Base-by-base conservation (phyloP, 2,113 vertebrate genomes). In the Globicephala melas region DNA sequence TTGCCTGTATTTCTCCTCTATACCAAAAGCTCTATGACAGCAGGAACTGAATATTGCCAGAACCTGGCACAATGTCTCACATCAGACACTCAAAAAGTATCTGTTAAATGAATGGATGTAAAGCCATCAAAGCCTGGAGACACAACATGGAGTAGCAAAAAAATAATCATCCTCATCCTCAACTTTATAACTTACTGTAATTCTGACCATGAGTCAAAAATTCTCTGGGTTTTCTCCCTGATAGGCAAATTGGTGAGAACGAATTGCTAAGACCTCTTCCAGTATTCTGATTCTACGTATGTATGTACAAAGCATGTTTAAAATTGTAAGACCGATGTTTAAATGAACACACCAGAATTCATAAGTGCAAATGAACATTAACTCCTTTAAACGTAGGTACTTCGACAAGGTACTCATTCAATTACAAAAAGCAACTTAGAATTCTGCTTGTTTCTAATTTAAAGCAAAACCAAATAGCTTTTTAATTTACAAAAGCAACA, bases 361-460 rank as follows among this genome's bases (percentile, higher is more conserved):
- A 0, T 41, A 89, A 85, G n/a, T 94, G 76, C 84, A 86, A 94
- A 90, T 77, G 68, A 92, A 63, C 28, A 80, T 15, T 7, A 86
- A 33, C 28, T 10, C 12, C 31, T 89, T 91, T 85, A 82, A 80
- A 86, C 2, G 23, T 36, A 90, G 23, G 41, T 71, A 97, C 28
- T 84, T 36, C 44, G 53, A 60, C 44, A 96, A 92, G 25, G 47
- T 93, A 96, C 26, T 96, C 77, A 85, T 77, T 94, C 80, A 94
- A 31, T 62, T 73, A 89, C 17, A 10, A 38, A 86, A 92, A 83
- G 26, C 62, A 87, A 92, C 73, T 92, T 74, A 85, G 50, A 95
- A 95, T 63, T 84, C 53, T 62, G n/a, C n/a, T 50, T 96, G 23
- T 96, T 95, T 95, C 53, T 55, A 65, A 91, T 55, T 92, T 74